Percentiles rank a stretch among this genome's conserved stretches.
phyloP scores from a whole-genome alignment of 2,888 invertebrate species.

The Diachrysia chrysitis region DNA sequence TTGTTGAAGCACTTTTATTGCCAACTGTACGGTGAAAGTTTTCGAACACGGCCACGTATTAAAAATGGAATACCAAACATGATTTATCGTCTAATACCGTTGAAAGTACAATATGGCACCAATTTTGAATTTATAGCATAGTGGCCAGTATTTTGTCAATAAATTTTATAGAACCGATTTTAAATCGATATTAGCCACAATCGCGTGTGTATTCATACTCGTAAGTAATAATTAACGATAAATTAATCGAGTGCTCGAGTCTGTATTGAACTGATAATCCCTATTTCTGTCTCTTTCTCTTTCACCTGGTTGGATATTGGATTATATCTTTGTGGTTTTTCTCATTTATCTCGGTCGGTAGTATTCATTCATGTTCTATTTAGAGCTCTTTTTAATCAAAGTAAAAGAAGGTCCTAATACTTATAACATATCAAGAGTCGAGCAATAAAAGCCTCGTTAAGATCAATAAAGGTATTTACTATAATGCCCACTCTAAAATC shows the following conservation, averaged over 20 bases:
- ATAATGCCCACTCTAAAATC: not conserved
- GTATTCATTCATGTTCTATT: not conserved
- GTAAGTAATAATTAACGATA: slow-evolving; percentile 10
- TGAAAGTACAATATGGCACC: slow-evolving; percentile 37
- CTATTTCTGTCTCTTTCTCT: slow-evolving; percentile 1
- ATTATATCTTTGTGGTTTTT: not conserved
- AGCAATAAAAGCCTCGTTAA: not conserved
- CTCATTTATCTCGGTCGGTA: not conserved
- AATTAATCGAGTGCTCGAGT: slow-evolving; percentile 15
- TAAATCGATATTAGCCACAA: not conserved
- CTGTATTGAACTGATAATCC: not conserved
- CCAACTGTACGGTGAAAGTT: slow-evolving; percentile 10
- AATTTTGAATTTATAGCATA: slow-evolving; percentile 32
- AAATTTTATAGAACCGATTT: not conserved
- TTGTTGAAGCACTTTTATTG: not conserved
- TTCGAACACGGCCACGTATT: slow-evolving; percentile 25
- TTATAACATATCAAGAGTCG: not conserved
- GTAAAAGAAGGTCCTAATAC: not conserved
- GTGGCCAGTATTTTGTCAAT: slow-evolving; percentile 18
- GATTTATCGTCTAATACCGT: slow-evolving; percentile 50
- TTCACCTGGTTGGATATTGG: not conserved
- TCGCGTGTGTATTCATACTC: not conserved
- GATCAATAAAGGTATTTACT: not conserved
- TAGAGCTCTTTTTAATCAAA: not conserved
- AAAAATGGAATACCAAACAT: slow-evolving; percentile 45